Evolutionary conservation across 53 echinoderm and acorn worm species (phyloP), one percentile per base, ranked within the genome.

Genomic region (Paracentrotus lividus): DNA sequence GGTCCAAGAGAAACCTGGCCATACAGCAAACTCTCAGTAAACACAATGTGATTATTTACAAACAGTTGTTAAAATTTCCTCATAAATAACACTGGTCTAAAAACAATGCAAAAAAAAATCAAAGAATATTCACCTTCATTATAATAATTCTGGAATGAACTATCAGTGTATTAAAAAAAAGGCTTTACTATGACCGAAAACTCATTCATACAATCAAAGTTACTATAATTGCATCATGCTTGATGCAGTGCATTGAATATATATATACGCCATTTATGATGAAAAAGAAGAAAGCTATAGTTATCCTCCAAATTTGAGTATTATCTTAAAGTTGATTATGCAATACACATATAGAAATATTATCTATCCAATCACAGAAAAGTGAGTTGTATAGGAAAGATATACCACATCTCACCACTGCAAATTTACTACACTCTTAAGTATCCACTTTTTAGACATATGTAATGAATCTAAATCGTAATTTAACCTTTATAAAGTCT

Each of bases 81-180:
- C 44, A 81, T 81, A 81, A 81, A 81, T 81, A 81, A n/a, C 81
- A 81, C 81, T 47, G 47, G n/a, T 81, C 45, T 47, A 81, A 81
- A 64, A 81, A 45, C 81, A 81, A 81, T 45, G 81, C 47, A 81
- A 26, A 81, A 47, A 26, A 72, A 72, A 81, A 81, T n/a, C 27
- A 78, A 44, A 81, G 81, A 47, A 81, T 81, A 81, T 81, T 81
- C 45, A 81, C 47, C 81, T 47, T 81, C 26, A 45, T 45, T n/a
- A 81, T 47, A n/a, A 45, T 81, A 81, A 45, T 81, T 81, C 81
- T 81, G 81, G 81, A 81, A 81, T 81, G 81, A 81, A 81, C 81
- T 81, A 81, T n/a, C 16, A 26, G 81, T 44, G 44, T 45, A 47
- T 15, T 36, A 5, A 81, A n/a, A n/a, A 36, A 81, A 81, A 47